A percentile compares a stretch with the other conserved stretches of the same genome.
These are phyloP conservation scores for Limosa lapponica DNA, from an alignment of 2,797 vertebrate genomes.

Conservation along the genomic window DNA sequence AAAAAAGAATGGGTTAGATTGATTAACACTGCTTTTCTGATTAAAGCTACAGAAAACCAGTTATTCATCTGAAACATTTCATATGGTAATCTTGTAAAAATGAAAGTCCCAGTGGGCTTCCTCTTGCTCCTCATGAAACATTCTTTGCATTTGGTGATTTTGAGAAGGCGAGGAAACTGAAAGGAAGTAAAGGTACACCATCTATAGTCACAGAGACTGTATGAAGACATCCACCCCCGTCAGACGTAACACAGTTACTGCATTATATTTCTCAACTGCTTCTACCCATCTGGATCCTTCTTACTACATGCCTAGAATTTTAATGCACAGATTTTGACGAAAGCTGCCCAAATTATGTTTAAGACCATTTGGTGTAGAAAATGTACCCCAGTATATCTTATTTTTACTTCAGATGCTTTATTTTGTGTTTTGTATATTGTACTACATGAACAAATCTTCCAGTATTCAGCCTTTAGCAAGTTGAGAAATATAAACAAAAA, in stretches of 20 bases:
- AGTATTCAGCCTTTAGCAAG: not conserved
- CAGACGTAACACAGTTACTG: not conserved
- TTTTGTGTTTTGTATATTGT: not conserved
- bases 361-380: not conserved
- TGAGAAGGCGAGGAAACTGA: not conserved
- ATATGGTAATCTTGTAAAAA: not conserved
- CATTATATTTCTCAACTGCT: constrained; percentile 63
- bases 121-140: not conserved
- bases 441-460: not conserved
- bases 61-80: not conserved
- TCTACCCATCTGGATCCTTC: not conserved
- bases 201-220: not conserved
- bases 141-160: constrained; percentile 20
- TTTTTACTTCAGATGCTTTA: not conserved
- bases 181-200: not conserved
- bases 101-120: not conserved
- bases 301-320: not conserved
- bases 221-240: not conserved
- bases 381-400: not conserved
- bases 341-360: not conserved
- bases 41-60: not conserved
- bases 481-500: constrained; percentile 55
- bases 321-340: not conserved
- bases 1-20: not conserved
- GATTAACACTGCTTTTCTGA: not conserved